A percentile compares a stretch with the other conserved stretches of the same genome.
Conservation (phyloP, 2,888 invertebrate genomes). For the Kuschelorhynchus macadamiae region DNA sequence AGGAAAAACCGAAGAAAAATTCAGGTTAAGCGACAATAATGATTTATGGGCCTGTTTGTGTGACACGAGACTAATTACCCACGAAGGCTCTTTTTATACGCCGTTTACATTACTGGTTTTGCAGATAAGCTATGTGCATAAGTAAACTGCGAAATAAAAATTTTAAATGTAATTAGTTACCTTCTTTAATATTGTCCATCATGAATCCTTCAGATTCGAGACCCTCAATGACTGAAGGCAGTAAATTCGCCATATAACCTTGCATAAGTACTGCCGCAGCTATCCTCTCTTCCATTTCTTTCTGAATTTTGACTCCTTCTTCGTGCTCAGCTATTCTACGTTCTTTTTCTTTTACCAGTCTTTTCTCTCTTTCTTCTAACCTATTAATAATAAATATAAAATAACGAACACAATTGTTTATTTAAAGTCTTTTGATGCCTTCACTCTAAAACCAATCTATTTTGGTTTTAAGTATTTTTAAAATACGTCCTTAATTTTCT, state of each 20-base stretch:
- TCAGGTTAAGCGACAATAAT: constrained; percentile 1
- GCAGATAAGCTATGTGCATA: neutral
- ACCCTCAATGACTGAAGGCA: constrained; percentile 87
- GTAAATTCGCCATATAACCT: constrained; percentile 88
- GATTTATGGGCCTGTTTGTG: constrained; percentile 8
- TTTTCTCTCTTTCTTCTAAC: constrained; percentile 83
- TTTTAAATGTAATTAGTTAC: constrained; percentile 60
- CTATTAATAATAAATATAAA: constrained; percentile 64
- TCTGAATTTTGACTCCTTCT: constrained; percentile 75
- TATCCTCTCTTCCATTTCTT: constrained; percentile 82
- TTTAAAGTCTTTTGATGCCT: no score
- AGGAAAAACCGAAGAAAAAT: constrained; percentile 1
- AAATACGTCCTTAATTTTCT: no score
- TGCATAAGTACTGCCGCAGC: constrained; percentile 87
- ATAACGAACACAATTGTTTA: no score
- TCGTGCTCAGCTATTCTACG: constrained; percentile 81
- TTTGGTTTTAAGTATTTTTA: no score
- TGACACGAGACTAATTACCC: neutral
- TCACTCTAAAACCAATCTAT: no score
- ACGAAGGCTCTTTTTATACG: no score
- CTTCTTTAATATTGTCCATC: constrained; percentile 74
- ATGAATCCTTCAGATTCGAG: constrained; percentile 83
- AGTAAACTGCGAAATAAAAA: neutral
- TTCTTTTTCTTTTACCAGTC: constrained; percentile 80
- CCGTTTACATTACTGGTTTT: no score